Base-by-base conservation (phyloP, 2,888 invertebrate species). In the Lymantria dispar region DNA sequence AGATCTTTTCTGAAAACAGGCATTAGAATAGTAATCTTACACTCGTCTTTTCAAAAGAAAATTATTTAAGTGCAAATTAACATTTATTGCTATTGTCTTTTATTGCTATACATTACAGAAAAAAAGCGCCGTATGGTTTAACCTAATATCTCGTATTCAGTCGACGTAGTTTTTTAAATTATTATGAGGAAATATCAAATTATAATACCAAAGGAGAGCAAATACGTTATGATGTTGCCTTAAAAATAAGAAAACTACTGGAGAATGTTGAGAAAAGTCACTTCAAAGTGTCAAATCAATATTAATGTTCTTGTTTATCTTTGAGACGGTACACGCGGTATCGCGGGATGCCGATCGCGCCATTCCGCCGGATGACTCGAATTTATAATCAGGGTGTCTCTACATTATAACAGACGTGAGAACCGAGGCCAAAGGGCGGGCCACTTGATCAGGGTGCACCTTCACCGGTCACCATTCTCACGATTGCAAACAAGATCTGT, bases 251-350 rank as follows among this genome's bases (percentile, higher is more conserved):
- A 79, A 81, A 82, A 79, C 74, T 80, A 75, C 67, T 74, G 62
- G 62, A 62, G 68, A 76, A 67, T 22, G 22, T 76, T 68, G 76
- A 78, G 80, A 82, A 83, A 80, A 81, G 80, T 73, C 67, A 73
- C 76, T 82, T 83, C 80, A 82, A 82, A 86, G 83, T 72, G 76
- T 81, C 84, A 84, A 83, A 87, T 90, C 87, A 88, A 88, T 89
- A 88, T 88, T 90, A 85, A 90, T 87, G 83, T 75, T 74, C 82
- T 83, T 87, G 85, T 88, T 87, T 87, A 84, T 84, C 81, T 87
- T 88, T 88, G 86, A 86, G 80, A 74, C 71, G 74, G 71, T 67
- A 69, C 49, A 51, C 48, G 48, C 65, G 63, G 68, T 65, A 68
- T 69, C 66, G 72, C 71, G 82, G 72, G 77, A 74, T 74, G 78